These are phyloP conservation scores for Omphaloscelis lunosa DNA, from an alignment of 2,888 invertebrate genomes.

Conservation along the genomic window DNA sequence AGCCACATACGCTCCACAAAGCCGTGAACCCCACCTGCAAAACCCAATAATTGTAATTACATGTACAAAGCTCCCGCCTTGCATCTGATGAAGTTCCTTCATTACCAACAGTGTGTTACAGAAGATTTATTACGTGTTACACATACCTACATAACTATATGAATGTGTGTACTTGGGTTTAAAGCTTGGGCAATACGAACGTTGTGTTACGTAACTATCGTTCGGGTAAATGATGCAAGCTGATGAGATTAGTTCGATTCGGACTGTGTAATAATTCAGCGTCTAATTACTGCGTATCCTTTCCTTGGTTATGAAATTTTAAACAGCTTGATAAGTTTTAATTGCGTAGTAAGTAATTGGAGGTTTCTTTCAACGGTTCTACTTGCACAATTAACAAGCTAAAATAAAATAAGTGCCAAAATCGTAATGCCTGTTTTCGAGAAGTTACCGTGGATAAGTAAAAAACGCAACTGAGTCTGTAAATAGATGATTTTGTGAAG, in stretches of 20 bases:
- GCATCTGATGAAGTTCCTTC: slow-evolving; percentile 64
- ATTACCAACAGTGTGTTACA: slow-evolving; percentile 57
- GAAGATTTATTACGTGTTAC: slow-evolving; percentile 61
- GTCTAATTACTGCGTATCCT: background rate
- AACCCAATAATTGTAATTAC: slow-evolving; percentile 62
- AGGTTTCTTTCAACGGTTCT: background rate
- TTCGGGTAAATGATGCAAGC: background rate
- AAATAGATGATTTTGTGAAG: too few relatives aligned
- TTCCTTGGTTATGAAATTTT: background rate
- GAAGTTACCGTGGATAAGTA: background rate
- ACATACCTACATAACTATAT: slow-evolving; percentile 10
- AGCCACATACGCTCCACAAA: slow-evolving; percentile 8
- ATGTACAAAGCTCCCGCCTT: slow-evolving; percentile 54
- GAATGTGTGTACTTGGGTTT: background rate
- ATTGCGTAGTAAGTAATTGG: background rate
- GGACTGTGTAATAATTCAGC: background rate
- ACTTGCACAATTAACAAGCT: background rate
- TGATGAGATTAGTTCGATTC: background rate
- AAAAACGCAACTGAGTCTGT: background rate
- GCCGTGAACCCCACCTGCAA: slow-evolving; percentile 29
- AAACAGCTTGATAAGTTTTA: background rate
- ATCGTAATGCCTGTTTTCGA: background rate
- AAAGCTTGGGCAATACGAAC: slow-evolving; percentile 32
- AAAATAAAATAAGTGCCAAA: background rate
- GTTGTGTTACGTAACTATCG: background rate